Conservation (phyloP, 1,140 invertebrate genomes). For the Drosophila jambulina region DNA sequence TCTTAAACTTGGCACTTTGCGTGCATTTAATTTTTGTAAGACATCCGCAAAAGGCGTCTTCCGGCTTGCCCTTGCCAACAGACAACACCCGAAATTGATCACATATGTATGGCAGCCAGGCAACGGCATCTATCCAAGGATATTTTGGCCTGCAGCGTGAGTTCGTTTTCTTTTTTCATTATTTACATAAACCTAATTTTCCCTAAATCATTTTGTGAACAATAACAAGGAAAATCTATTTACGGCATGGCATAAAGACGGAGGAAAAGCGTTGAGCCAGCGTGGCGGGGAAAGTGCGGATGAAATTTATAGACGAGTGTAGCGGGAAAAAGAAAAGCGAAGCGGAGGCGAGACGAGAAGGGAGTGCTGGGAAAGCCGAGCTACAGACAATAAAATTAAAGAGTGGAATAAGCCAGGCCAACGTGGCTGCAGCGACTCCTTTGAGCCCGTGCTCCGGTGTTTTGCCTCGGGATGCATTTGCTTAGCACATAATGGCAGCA, state of each 20-base stretch:
- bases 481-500: constrained; percentile 73
- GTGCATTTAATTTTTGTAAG: constrained; percentile 44
- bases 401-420: constrained; percentile 60
- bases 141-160: constrained; percentile 65
- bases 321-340: constrained; percentile 36
- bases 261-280: constrained; percentile 38
- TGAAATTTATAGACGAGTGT: constrained; percentile 72
- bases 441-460: constrained; percentile 25
- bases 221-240: constrained; percentile 82
- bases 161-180: constrained; percentile 60
- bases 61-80: constrained; percentile 17
- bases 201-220: constrained; percentile 83
- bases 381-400: constrained; percentile 81
- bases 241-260: constrained; percentile 58
- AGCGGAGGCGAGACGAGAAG: neutral
- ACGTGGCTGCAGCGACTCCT: constrained; percentile 47
- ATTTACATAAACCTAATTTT: constrained; percentile 85
- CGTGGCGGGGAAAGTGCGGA: constrained; percentile 41
- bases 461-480: constrained; percentile 72
- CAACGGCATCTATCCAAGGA: constrained; percentile 42
- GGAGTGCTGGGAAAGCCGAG: constrained; percentile 48
- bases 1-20: constrained; percentile 20
- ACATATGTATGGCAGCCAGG: constrained; percentile 38
- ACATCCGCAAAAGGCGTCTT: constrained; percentile 48
- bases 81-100: constrained; percentile 65